Conservation (phyloP, 2,797 vertebrate species). For the Atherinosoma microstoma region DNA sequence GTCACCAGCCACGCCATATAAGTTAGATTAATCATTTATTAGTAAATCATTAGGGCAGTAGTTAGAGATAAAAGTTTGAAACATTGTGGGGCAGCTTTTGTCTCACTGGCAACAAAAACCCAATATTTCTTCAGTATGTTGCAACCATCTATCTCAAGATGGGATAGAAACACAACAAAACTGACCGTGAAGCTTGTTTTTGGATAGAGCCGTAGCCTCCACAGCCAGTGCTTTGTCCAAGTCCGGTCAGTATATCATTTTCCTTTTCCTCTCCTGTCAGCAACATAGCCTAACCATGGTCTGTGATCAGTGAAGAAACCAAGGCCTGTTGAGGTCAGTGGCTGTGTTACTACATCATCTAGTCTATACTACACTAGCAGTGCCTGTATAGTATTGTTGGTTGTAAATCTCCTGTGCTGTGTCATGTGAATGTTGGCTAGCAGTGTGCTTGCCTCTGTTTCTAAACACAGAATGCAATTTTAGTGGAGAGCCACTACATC, state of each 20-base stretch:
- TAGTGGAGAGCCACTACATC: constrained; percentile 74
- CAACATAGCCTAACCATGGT: constrained; percentile 49
- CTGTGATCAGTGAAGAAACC: constrained; percentile 49
- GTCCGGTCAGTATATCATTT: constrained; percentile 50
- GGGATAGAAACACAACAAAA: constrained; percentile 5
- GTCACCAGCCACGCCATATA: background rate
- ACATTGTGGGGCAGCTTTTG: constrained; percentile 4
- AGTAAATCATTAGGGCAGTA: background rate
- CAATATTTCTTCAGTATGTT: constrained; percentile 1
- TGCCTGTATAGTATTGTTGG: constrained; percentile 63
- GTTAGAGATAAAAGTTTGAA: constrained; percentile 4
- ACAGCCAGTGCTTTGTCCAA: constrained; percentile 23
- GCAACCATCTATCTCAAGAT: constrained; percentile 1
- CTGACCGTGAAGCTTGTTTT: constrained; percentile 36
- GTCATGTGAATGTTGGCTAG: constrained; percentile 80
- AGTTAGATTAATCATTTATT: constrained; percentile 4
- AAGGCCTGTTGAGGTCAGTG: constrained; percentile 66
- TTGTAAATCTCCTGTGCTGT: constrained; percentile 79
- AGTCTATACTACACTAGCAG: constrained; percentile 40
- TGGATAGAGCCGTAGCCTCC: constrained; percentile 28
- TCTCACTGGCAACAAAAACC: constrained; percentile 7
- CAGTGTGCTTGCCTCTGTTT: constrained; percentile 66
- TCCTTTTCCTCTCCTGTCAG: constrained; percentile 58
- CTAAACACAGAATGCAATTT: constrained; percentile 78
- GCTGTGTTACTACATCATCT: constrained; percentile 65